Evolutionary conservation across 2,888 invertebrate genomes (phyloP), one percentile per base, ranked within the genome.

Genomic region (Podotricha telesiphe): DNA sequence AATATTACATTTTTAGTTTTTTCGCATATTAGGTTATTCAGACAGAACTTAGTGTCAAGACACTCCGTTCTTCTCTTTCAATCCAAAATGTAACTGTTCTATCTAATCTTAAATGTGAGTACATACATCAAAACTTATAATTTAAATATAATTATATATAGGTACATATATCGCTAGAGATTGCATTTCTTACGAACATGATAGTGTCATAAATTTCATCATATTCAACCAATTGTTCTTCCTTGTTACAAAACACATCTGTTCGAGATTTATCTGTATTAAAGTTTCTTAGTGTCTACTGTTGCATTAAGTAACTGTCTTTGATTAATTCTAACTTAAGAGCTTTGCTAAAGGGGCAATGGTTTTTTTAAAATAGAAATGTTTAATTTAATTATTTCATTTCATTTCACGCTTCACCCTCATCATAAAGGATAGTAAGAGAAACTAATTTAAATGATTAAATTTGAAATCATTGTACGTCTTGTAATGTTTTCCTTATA

Each of bases 231-330:
- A 55, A 55, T 55, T 55, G 55, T 55, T 55, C 55, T 55, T 55
- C 34, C 55, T 55, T 55, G 34, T 55, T 55, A 55, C 7, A 34
- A 37, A 55, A 55, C 11, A 34, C 13, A 55, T 47, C 47, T 47
- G 17, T n/a, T 55, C 55, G 2, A 55, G 55, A 55, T 55, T 55
- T 55, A 55, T 55, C 34, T 55, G 11, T 55, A 55, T 37, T 55
- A 37, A 19, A 55, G 55, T 55, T 37, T 17, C 17, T 55, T 55
- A 37, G 28, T 10, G 28, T 53, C 34, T 55, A 55, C 53, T 34
- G 55, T 55, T 55, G 55, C 34, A 55, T 55, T 55, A 55, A 55
- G 55, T 55, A 55, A 55, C 55, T 37, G 55, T 34, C 55, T 55
- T 55, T 55, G 55, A 55, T 55, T 55, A 55, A 55, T 55, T 17